phyloP scores from a whole-genome alignment of 2,113 vertebrate species.

The Caranx ignobilis region DNA sequence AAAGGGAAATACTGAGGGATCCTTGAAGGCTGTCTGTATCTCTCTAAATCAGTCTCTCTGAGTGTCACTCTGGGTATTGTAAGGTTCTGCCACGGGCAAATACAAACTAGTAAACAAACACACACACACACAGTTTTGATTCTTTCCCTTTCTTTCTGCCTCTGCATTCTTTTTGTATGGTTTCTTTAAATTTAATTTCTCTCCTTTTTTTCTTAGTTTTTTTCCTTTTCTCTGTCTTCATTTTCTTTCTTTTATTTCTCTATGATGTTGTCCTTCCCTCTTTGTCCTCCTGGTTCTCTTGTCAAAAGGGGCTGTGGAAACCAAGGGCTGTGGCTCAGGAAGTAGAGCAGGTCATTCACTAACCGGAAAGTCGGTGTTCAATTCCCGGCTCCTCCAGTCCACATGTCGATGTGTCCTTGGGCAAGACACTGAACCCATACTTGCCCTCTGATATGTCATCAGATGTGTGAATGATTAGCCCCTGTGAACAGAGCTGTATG shows the following conservation, averaged over 20 bases:
- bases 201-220: background rate
- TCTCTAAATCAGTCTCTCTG: constrained; percentile 26
- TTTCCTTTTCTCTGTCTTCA: background rate
- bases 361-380: too few relatives aligned
- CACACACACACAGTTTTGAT: background rate
- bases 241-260: background rate
- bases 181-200: too few relatives aligned
- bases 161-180: background rate
- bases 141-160: background rate
- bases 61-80: constrained; percentile 37
- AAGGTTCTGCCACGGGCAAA: constrained; percentile 18
- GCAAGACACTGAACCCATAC: too few relatives aligned
- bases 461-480: too few relatives aligned
- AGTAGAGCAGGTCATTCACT: too few relatives aligned
- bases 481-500: too few relatives aligned
- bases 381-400: too few relatives aligned
- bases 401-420: too few relatives aligned
- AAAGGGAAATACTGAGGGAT: background rate
- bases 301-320: background rate
- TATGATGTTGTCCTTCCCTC: background rate
- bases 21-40: constrained; percentile 19
- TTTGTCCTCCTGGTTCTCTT: background rate
- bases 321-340: background rate
- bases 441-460: too few relatives aligned
- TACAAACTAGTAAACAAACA: background rate